phyloP scores from a whole-genome alignment of 2,888 invertebrate genomes.

The Quadroppia sp. region DNA sequence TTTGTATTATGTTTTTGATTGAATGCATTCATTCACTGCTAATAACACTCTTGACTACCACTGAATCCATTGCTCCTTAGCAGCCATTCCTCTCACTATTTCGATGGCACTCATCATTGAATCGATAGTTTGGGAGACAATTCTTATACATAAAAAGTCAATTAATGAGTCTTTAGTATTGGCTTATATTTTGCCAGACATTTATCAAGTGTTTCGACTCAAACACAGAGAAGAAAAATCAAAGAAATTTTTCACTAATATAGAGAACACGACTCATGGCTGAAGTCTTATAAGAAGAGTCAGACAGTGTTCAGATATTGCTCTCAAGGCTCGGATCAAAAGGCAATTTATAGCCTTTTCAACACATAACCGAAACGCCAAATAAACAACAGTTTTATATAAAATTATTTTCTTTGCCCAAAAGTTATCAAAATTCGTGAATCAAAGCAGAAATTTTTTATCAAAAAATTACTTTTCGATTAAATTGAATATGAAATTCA shows the following conservation, averaged over 20 bases:
- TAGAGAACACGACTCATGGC: neutral
- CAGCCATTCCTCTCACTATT: neutral
- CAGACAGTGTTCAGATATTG: neutral
- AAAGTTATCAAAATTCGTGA: conserved; percentile 8
- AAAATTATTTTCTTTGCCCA: no score
- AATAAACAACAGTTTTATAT: neutral
- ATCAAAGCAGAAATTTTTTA: neutral
- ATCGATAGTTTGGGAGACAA: neutral
- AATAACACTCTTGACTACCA: neutral
- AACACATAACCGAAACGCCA: neutral
- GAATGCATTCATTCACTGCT: conserved; percentile 7
- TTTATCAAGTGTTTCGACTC: neutral
- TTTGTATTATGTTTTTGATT: neutral
- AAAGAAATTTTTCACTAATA: neutral
- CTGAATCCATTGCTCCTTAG: neutral
- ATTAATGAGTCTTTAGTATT: conserved; percentile 18
- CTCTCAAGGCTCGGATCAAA: neutral
- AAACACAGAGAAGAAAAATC: neutral
- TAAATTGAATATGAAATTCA: neutral
- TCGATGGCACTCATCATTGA: neutral
- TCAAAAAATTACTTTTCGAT: neutral
- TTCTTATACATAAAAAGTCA: conserved; percentile 10
- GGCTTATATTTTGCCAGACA: neutral
- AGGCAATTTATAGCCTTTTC: conserved; percentile 19
- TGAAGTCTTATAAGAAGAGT: neutral